A percentile compares a stretch with the other conserved stretches of the same genome.
phyloP scores from a whole-genome alignment of 2,888 invertebrate species.

The Conomelus anceps region DNA sequence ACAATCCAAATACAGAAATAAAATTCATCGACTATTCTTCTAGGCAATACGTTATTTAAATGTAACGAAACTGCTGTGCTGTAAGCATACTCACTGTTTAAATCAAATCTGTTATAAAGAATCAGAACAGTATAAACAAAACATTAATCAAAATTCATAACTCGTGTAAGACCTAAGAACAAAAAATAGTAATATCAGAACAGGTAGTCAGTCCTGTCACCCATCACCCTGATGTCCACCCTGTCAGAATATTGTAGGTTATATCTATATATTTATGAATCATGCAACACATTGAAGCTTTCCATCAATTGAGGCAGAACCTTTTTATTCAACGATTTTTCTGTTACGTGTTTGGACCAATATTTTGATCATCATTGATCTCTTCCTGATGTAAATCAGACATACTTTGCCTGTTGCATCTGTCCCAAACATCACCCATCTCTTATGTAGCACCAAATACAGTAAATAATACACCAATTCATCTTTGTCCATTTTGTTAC shows the following conservation, averaged over 20 bases:
- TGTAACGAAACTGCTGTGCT: no score
- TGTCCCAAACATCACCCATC: neutral
- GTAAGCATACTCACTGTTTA: no score
- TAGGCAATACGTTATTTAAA: no score
- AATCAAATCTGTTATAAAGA: no score
- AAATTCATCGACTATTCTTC: no score
- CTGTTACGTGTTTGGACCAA: neutral
- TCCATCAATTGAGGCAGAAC: no score
- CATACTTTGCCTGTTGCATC: neutral
- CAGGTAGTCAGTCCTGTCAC: neutral
- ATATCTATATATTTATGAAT: neutral
- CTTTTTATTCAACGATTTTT: neutral
- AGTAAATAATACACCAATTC: neutral
- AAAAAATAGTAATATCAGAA: neutral
- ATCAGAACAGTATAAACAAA: neutral
- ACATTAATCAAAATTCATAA: neutral
- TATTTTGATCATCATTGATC: neutral
- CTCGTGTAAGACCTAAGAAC: no score
- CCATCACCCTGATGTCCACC: neutral
- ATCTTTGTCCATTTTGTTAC: neutral
- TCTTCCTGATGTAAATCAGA: neutral
- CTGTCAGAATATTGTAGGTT: neutral
- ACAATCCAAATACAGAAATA: no score
- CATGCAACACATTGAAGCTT: neutral
- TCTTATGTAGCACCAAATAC: neutral